Conservation (phyloP, 2,797 vertebrate species). For the Austrolebias charrua region DNA sequence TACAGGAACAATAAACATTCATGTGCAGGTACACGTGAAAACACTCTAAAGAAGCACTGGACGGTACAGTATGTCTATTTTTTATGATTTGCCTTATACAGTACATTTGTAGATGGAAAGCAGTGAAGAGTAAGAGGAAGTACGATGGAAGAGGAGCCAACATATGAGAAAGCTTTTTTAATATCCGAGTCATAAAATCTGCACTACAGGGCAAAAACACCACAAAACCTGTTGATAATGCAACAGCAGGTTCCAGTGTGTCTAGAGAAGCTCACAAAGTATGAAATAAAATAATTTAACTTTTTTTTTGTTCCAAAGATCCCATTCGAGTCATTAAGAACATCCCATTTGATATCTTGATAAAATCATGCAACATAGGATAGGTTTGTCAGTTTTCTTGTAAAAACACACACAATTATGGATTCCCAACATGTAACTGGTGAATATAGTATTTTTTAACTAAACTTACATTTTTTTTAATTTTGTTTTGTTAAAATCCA, state of each 20-base stretch:
- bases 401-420: no score
- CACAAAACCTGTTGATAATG: constrained; percentile 1
- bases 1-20: constrained; percentile 15
- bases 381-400: no score
- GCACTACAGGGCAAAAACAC: background rate
- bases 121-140: constrained; percentile 9
- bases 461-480: no score
- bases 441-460: no score
- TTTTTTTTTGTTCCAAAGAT: no score
- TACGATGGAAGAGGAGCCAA: constrained; percentile 4
- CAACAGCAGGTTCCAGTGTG: background rate
- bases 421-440: no score
- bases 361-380: no score
- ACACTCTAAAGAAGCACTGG: background rate
- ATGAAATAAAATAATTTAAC: no score
- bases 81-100: constrained; percentile 17
- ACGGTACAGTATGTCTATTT: background rate
- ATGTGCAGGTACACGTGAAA: constrained; percentile 1
- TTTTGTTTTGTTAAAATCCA: no score
- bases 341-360: no score
- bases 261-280: no score
- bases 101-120: constrained; percentile 7
- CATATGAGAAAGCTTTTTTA: constrained; percentile 9
- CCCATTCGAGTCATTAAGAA: no score
- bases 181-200: background rate